phyloP scores from a whole-genome alignment of 2,888 invertebrate genomes.

The Limnephilus auricula region DNA sequence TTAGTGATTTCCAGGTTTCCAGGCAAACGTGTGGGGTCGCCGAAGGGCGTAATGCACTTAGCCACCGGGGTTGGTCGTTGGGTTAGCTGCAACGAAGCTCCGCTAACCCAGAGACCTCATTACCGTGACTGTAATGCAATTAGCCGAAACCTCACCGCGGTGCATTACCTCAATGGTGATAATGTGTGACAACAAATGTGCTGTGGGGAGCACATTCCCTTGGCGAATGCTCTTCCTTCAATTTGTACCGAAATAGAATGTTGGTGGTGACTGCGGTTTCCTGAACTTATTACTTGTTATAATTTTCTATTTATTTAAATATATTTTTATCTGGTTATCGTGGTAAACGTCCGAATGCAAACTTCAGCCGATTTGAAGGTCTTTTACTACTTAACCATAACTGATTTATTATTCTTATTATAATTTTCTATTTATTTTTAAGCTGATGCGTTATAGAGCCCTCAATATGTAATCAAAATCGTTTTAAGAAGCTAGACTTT shows the following conservation, averaged over 20 bases:
- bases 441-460: neutral
- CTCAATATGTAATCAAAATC: neutral
- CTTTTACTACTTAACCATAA: no score
- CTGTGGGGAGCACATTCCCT: neutral
- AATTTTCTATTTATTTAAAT: neutral
- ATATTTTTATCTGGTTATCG: no score
- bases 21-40: neutral
- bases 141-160: neutral
- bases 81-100: neutral
- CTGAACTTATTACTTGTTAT: neutral
- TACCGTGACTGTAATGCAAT: constrained; percentile 33
- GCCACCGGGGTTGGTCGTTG: neutral
- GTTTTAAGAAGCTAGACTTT: no score
- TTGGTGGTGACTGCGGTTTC: neutral
- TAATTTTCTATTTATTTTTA: neutral
- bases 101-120: constrained; percentile 33
- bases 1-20: neutral
- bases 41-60: neutral
- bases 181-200: neutral
- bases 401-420: no score
- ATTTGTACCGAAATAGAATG: neutral
- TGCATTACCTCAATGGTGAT: neutral
- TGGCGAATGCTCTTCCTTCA: neutral
- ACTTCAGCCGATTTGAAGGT: no score
- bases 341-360: no score